Evolutionary conservation across 1,140 invertebrate species (phyloP), one percentile per base, ranked within the genome.

Genomic region (Tetranychus cinnabarinus): DNA sequence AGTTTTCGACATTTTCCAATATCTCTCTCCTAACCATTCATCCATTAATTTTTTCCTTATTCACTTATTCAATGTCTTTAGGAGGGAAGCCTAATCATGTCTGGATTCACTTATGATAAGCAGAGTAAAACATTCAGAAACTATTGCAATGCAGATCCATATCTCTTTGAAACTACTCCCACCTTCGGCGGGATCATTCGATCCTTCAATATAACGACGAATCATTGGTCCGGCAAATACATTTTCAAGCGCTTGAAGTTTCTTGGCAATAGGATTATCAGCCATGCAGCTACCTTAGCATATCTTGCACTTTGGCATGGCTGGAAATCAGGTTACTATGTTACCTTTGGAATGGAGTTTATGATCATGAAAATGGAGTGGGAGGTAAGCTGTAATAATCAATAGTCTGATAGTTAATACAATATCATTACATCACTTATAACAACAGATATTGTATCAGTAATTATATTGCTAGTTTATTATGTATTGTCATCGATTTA

Each of bases 221-320:
- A 95, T 73, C 75, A 81, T 35, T 96, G 90, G 86, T 83, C 86
- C 56, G 81, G 82, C 0, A 82, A 88, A 73, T 92, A 97, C 69
- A 75, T 96, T 50, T 96, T 89, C 71, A 96, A 95, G 71, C 75
- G 90, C 12, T 73, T 95, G 13, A 86, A 84, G 69, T 95, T 95
- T 71, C 73, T 97, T 1, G 84, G 84, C 33, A 91, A 86, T 70
- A 80, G 82, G 39, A 74, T 82, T n/a, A 72, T 85, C 5, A 93
- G 88, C 60, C 90, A 95, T 72, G 70, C 79, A 2, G 76, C 79
- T 0, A 85, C 89, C 0, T 73, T 97, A 23, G 50, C 81, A 0
- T 96, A 93, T 72, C 77, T 97, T 10, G 87, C 91, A 0, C 63
- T 93, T 0, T 97, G 91, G 91, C 90, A 97, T 70, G 91, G 91